These are phyloP conservation scores for Phortica magna DNA, from an alignment of 2,888 invertebrate species.

Conservation along the genomic window DNA sequence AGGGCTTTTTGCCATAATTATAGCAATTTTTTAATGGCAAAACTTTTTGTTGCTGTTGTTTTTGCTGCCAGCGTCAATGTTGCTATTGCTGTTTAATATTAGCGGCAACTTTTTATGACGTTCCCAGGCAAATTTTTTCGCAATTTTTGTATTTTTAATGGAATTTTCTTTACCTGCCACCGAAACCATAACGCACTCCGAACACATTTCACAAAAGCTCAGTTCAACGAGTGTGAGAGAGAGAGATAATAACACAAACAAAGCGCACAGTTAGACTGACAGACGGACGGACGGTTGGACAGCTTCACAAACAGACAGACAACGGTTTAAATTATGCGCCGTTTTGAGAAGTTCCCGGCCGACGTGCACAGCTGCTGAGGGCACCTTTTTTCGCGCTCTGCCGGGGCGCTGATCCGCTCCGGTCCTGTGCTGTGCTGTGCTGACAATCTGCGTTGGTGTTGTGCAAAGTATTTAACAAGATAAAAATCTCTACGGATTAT, in stretches of 20 bases:
- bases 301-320: not conserved
- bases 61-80: not conserved
- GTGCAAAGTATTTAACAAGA: slow-evolving; percentile 55
- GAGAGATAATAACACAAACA: not conserved
- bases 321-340: slow-evolving; percentile 14
- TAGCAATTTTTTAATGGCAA: slow-evolving; percentile 53
- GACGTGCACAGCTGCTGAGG: not conserved
- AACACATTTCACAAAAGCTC: not conserved
- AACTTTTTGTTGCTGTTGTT: slow-evolving; percentile 33
- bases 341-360: not conserved
- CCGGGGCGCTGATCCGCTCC: too few relatives aligned
- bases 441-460: not conserved
- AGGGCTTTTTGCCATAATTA: slow-evolving; percentile 47
- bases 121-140: slow-evolving; percentile 11
- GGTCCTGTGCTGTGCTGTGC: too few relatives aligned
- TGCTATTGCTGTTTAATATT: not conserved
- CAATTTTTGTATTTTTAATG: not conserved
- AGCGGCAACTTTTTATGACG: not conserved
- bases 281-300: not conserved
- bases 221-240: not conserved
- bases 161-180: not conserved
- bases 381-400: slow-evolving; percentile 37
- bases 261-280: not conserved
- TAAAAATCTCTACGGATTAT: slow-evolving; percentile 71
- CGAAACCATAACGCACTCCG: slow-evolving; percentile 8